Percentiles rank a stretch among this genome's conserved stretches.
These are phyloP conservation scores for Falco concolor DNA, from an alignment of 2,797 vertebrate genomes.

Conservation along the genomic window DNA sequence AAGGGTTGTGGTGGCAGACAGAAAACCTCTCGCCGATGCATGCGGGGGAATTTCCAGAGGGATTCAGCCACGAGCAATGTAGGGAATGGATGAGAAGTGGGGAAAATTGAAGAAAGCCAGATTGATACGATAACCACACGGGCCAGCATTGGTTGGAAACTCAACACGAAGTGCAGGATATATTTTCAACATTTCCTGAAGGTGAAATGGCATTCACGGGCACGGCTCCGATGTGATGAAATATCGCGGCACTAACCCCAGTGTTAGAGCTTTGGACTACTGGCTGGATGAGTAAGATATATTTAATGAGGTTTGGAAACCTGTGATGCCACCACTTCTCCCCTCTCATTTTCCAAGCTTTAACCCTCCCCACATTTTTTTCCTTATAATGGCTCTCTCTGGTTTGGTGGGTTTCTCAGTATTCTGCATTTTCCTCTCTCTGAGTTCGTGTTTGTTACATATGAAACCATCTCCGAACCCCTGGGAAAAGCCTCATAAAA, in stretches of 20 bases:
- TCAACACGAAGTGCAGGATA: neutral
- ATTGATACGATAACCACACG: neutral
- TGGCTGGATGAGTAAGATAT: neutral
- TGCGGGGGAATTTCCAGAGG: neutral
- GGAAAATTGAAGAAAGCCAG: neutral
- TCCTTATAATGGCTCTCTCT: neutral
- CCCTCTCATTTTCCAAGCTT: constrained; percentile 6
- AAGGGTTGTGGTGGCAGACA: neutral
- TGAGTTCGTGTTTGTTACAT: neutral
- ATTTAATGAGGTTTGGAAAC: constrained; percentile 32
- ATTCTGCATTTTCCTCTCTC: neutral
- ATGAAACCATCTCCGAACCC: neutral
- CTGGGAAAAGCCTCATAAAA: constrained; percentile 55
- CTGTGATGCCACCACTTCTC: constrained; percentile 14
- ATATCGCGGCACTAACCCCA: neutral
- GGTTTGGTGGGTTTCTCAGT: constrained; percentile 30
- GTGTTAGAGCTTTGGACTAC: neutral
- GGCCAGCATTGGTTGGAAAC: neutral
- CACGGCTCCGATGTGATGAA: fast-evolving
- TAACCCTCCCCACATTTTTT: neutral
- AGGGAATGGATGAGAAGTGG: neutral
- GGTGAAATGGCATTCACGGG: neutral
- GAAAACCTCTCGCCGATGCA: neutral
- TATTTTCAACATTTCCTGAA: neutral
- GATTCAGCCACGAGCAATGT: neutral